Evolutionary conservation across 2,113 vertebrate species (phyloP), one percentile per base, ranked within the genome.

Genomic region (Pseudorectes ferrugineus): DNA sequence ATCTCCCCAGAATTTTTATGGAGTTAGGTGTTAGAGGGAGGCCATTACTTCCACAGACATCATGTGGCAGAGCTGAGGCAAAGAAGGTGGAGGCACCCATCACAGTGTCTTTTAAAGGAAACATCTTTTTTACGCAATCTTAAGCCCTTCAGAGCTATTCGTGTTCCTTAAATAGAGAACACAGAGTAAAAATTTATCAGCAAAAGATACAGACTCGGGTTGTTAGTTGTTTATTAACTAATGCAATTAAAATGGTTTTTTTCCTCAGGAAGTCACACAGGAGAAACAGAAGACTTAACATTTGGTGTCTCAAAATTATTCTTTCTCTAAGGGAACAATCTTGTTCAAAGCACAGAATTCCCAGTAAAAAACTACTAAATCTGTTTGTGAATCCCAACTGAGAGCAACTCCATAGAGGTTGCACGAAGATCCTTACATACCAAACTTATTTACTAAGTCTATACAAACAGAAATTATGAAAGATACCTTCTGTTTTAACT

Each of bases 11-110:
- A 94, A 99, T 99, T 98, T 99, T 99, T 94, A 99, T 99, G 94
- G 99, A 99, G 97, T 99, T 99, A 61, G 99, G 99, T 48, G 99
- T 99, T 52, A 99, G 98, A 75, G 99, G 99, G 66, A 99, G 99
- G 4, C 99, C 99, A 13, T 99, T 99, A 97, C 99, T 99, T 76
- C 99, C 99, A 93, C 99, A 99, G 73, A 99, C 99, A 94, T 99
- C 99, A 86, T 99, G 99, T 10, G 99, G 99, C 35, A 99, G 98
- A 87, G 99, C 98, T 2, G 99, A 99, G 29, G 99, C 99, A 73
- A 99, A 99, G 95, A 99, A 99, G 29, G 99, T 99, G 96, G 98
- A 99, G 18, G 99, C 99, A 28, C 99, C 99, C 92, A 99, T 97
- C 95, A 99, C 98, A 2, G 99, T 98, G 68, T 99, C 99, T 97